These are phyloP conservation scores for Tetropium fuscum DNA, from an alignment of 2,888 invertebrate species.

Conservation along the genomic window DNA sequence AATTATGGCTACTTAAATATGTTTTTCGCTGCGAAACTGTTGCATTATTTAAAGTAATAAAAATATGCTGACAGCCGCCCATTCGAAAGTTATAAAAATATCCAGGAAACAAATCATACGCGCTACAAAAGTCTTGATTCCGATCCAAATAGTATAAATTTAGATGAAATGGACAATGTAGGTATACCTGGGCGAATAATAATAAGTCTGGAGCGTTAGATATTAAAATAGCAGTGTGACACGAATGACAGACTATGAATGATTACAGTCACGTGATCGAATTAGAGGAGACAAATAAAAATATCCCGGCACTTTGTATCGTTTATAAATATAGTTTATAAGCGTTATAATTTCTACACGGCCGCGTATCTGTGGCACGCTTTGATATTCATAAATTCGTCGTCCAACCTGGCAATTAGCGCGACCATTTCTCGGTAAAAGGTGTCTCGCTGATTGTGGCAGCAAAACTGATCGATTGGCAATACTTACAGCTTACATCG, in stretches of 20 bases:
- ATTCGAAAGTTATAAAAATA: constrained; percentile 26
- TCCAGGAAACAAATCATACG: constrained; percentile 44
- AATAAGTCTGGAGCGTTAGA: constrained; percentile 37
- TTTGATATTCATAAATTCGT: constrained; percentile 26
- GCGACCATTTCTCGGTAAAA: not conserved
- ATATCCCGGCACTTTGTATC: constrained; percentile 44
- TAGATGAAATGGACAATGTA: constrained; percentile 40
- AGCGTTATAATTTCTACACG: constrained; percentile 37
- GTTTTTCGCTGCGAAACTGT: constrained; percentile 11
- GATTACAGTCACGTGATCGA: constrained; percentile 62
- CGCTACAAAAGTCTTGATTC: constrained; percentile 48
- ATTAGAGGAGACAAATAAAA: constrained; percentile 53
- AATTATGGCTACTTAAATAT: not conserved
- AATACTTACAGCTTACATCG: not conserved
- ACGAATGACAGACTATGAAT: constrained; percentile 63
- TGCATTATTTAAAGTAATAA: constrained; percentile 21
- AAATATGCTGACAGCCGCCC: constrained; percentile 26
- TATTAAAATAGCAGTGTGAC: constrained; percentile 52
- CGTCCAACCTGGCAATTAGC: not conserved
- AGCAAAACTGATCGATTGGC: not conserved
- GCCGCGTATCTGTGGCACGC: constrained; percentile 30
- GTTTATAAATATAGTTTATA: constrained; percentile 40
- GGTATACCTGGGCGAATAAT: constrained; percentile 35
- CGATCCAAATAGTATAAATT: constrained; percentile 49
- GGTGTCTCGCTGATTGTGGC: not conserved